Conservation (phyloP, 2,113 vertebrate genomes). For the Cisticola juncidis region DNA sequence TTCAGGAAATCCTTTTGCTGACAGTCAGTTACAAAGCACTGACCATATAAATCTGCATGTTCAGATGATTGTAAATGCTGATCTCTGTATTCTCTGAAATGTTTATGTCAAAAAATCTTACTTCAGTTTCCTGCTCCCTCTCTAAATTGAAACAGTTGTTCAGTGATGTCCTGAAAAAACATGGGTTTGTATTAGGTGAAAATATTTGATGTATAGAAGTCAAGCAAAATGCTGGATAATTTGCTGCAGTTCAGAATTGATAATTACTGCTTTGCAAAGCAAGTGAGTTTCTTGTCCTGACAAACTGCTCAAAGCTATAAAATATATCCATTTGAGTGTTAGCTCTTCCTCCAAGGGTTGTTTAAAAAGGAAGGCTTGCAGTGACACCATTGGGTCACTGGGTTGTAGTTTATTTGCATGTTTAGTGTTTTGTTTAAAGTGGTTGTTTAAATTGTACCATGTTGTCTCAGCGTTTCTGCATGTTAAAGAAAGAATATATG, state of each 20-base stretch:
- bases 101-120: background rate
- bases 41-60: background rate
- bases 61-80: background rate
- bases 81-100: background rate
- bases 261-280: background rate
- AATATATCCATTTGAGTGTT: background rate
- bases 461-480: slow-evolving; percentile 88
- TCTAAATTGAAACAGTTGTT: background rate
- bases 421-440: background rate
- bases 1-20: background rate
- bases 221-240: background rate
- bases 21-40: background rate
- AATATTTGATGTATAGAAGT: background rate
- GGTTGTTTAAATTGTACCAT: background rate
- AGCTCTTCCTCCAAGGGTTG: background rate
- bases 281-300: background rate
- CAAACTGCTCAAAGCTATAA: background rate
- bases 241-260: background rate
- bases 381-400: background rate
- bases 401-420: background rate
- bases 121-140: background rate
- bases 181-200: background rate
- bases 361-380: background rate
- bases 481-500: slow-evolving; percentile 98
- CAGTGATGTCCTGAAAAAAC: background rate